Evolutionary conservation across 2,888 invertebrate genomes (phyloP), one percentile per base, ranked within the genome.

Genomic region (Cantharis rustica): DNA sequence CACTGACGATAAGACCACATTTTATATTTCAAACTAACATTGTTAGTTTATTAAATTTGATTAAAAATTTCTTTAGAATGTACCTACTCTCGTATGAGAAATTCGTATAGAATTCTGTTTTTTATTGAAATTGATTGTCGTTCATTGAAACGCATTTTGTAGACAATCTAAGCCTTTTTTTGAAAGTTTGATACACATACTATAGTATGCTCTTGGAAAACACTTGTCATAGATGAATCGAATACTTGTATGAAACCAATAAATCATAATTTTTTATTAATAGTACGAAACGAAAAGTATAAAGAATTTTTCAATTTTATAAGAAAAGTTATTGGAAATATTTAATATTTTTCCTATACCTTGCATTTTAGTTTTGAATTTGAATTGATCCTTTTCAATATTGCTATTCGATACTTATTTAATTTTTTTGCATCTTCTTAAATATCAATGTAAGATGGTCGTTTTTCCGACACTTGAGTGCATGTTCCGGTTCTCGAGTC

Each of bases 401-500:
- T 47, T 47, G 47, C n/a, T n/a, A 47, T 47, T 47, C n/a, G n/a
- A 47, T 47, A 47, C 47, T 47, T 47, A 47, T n/a, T n/a, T 47
- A 47, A 47, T 47, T 47, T 47, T 47, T 47, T 47, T 47, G 47
- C 47, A 47, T 47, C 47, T 47, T 47, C 47, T 47, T 47, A 47
- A 47, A 47, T 47, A 47, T 47, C 23, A 66, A 66, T 17, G 64
- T 20, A 66, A 66, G 64, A 66, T 66, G 23, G 63, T 63, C 16
- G 17, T 68, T 73, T 73, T 26, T 68, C 61, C 20, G 16, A 73
- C 61, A 68, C 61, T 68, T 73, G 68, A 73, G 73, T 73, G 73
- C 73, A 73, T 69, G 69, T 73, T 73, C 69, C 68, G 73, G 73
- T 73, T 72, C 73, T 73, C 69, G 63, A 73, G 73, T 73, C 62